Conservation (phyloP, 2,888 invertebrate species). For the Herminia tarsipennalis region DNA sequence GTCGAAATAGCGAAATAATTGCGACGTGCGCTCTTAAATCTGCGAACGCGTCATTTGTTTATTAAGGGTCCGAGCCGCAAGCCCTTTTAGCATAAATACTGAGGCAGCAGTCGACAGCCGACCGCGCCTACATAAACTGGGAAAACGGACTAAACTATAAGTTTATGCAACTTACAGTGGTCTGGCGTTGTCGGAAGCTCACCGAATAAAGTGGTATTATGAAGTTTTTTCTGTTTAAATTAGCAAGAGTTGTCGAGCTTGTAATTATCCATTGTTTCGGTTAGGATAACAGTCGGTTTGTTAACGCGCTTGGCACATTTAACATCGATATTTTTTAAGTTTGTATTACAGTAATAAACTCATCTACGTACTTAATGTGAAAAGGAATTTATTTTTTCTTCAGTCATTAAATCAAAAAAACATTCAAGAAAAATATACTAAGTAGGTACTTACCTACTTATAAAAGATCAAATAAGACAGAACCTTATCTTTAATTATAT, state of each 20-base stretch:
- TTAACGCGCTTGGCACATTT: conserved; percentile 2
- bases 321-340: neutral
- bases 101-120: conserved; percentile 47
- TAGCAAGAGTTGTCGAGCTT: conserved; percentile 6
- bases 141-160: conserved; percentile 44
- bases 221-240: conserved; percentile 2
- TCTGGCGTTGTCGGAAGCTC: conserved; percentile 32
- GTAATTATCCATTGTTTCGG: conserved; percentile 13
- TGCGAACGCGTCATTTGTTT: conserved; percentile 76
- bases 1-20: conserved; percentile 79
- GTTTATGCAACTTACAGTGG: conserved; percentile 36
- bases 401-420: too few relatives aligned
- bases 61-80: conserved; percentile 69
- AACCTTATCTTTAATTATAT: too few relatives aligned
- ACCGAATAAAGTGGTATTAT: conserved; percentile 33
- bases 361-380: neutral
- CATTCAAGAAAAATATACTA: too few relatives aligned
- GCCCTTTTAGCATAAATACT: conserved; percentile 77
- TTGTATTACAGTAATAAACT: neutral
- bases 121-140: conserved; percentile 47
- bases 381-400: too few relatives aligned
- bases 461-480: too few relatives aligned
- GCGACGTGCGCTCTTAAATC: conserved; percentile 72
- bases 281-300: conserved; percentile 3
- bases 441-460: too few relatives aligned